Base-by-base conservation (phyloP, 2,888 invertebrate genomes). In the Punctoribates punctum region DNA sequence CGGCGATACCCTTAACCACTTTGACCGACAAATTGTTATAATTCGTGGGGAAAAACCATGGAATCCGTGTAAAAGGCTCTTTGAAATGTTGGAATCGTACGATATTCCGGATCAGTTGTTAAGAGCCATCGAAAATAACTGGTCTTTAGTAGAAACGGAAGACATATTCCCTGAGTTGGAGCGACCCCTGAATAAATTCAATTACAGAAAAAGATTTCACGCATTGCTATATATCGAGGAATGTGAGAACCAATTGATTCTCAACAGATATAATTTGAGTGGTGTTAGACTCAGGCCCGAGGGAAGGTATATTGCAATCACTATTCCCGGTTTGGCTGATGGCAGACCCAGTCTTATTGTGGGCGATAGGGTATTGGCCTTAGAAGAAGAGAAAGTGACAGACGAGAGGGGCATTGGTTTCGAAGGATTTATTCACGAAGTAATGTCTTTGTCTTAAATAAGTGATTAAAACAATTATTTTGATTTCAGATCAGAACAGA, bases 281-380 rank as follows among this genome's bases (percentile, higher is more conserved):
- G 77, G 78, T 72, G 78, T 73, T 57, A 5, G 29, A 6, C 67
- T 80, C 13, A 51, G 46, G 29, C 73, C 73, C 0, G 74, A 48
- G 54, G 78, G 78, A 9, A 73, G 77, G 25, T 79, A 60, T 38
- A 27, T 79, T 20, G 70, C 75, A 34, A 84, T 96, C 77, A 88
- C 88, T 82, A 90, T 96, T 65, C 90, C 90, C 77, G 92, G 93
- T 78, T 86, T 96, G 27, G 87, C 90, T n/a, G 96, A 96, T 83
- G 90, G 88, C 79, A 87, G 95, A 73, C 96, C 96, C 0, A 94
- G 94, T 0, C 84, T 96, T 48, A 87, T 94, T 20, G 82, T 89
- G 77, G 77, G 80, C 11, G 79, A 80, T 73, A 78, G 62, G 57
- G 77, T 79, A 15, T 72, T 79, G 25, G 54, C 77, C 15, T 75